Base-by-base conservation (phyloP, 2,113 vertebrate species). In the Cathartes aura region DNA sequence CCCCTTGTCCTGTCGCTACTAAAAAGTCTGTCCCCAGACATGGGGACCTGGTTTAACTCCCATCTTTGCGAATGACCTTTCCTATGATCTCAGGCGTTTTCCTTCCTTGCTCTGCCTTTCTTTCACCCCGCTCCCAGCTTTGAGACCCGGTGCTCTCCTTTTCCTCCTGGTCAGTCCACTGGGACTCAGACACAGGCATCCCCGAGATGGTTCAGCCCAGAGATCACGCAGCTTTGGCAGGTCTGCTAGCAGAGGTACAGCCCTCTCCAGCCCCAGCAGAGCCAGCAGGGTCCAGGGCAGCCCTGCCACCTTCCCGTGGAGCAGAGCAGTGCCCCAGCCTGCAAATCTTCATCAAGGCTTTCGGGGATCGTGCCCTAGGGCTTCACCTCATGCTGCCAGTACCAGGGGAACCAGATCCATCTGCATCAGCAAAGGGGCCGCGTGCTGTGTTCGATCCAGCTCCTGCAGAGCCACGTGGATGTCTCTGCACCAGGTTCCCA, bases 141-240 rank as follows among this genome's bases (percentile, higher is more conserved):
- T 1, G 26, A 64, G 42, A 56, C 18, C 15, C 2, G 0, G 18
- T 20, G 42, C 15, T 50, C 38, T 11, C 50, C 21, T 59, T 42
- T 59, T 71, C 12, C 36, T 1, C 38, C 70, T 1, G 12, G 18
- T 71, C 30, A 42, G 53, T 40, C 18, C 2, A 1, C 17, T 8
- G 34, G 62, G n/a, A 75, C 73, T 20, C 0, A 0, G 43, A 48
- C 15, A 9, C 2, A 12, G 34, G 20, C 5, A 29, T 26, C 45
- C 38, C 3, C 0, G 6, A 24, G 22, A 9, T 6, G 20, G 7
- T 5, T 22, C 48, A 76, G 18, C 36, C 38, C 4, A 5, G 70
- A 42, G 24, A 12, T 53, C n/a, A 8, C 0, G 0, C 6, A 14
- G 42, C 0, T 87, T 66, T 22, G 45, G 52, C 8, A 43, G 15